Base-by-base conservation (phyloP, 2,797 vertebrate genomes). In the Echiichthys vipera region DNA sequence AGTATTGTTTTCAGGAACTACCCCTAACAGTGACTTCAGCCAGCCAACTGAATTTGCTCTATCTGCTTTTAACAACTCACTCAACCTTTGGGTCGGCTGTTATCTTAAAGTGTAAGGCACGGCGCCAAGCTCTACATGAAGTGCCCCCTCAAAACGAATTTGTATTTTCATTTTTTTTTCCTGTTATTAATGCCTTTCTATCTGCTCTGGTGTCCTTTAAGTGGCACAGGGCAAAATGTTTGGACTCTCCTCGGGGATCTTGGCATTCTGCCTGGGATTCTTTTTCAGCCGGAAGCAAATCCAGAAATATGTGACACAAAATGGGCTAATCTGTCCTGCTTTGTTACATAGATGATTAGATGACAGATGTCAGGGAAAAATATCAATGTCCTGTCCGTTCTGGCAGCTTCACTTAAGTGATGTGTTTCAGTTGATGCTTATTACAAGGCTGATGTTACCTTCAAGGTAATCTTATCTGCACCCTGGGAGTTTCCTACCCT, bases 111-210 rank as follows among this genome's bases (percentile, higher is more conserved):
- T 24, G 37, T 63, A 71, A 14, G 77, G 74, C 75, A 24, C 0
- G 1, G 13, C 2, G 74, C 88, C 82, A 84, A 77, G 46, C 61
- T 49, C 42, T 10, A 70, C 71, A 71, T 65, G 53, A 80, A 57
- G 62, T 71, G 61, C 53, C 0, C 3, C 30, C 36, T 50, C 9
- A 58, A 40, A 40, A 18, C 34, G 9, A n/a, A 24, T 11, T 22
- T 29, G 17, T n/a, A 17, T 46, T 20, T 54, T 29, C 2, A 29
- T 40, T 69, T 77, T 43, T 47, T 65, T 32, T n/a, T n/a, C n/a
- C 50, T 39, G 40, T 56, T 13, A 78, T 64, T 20, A 74, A 84
- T 80, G 71, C 49, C 64, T 74, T 74, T 81, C 59, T 80, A 85
- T 69, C 65, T 77, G 49, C 47, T n/a, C 36, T 40, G 43, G 45